Percentiles rank a stretch among this genome's conserved stretches.
Evolutionary conservation across 2,113 vertebrate species (phyloP).

Genomic region (Poicephalus gulielmi): DNA sequence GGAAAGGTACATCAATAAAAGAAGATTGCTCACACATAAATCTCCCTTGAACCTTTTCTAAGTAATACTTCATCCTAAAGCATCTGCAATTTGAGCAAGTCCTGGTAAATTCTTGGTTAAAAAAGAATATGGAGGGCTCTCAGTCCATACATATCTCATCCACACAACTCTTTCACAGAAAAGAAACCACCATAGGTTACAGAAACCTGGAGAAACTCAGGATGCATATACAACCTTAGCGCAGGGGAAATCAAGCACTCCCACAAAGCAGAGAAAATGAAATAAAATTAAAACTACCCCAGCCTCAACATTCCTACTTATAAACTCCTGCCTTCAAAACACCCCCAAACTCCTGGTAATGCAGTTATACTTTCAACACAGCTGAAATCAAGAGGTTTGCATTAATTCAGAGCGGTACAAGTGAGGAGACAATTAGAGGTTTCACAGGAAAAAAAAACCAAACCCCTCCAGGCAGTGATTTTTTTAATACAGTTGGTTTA

Average conservation of each 20-base stretch:
- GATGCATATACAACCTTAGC: neutral
- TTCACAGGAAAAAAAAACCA: neutral
- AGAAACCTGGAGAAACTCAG: neutral
- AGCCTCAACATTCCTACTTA: neutral
- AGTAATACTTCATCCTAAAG: neutral
- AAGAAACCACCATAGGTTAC: neutral
- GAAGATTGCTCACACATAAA: neutral
- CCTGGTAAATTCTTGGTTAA: neutral
- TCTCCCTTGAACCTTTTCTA: neutral
- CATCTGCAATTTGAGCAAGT: neutral
- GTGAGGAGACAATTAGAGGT: neutral
- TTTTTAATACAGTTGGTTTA: neutral
- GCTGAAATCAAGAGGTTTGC: neutral
- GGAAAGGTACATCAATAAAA: neutral
- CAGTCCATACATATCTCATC: neutral
- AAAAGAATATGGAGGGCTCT: neutral
- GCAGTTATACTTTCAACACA: neutral
- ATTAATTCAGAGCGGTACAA: fast-evolving
- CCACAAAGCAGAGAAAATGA: neutral
- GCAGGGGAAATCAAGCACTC: neutral
- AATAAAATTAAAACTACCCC: neutral
- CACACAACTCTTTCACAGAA: neutral
- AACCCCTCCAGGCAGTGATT: neutral
- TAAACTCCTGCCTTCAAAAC: neutral
- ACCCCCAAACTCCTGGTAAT: neutral